phyloP scores from a whole-genome alignment of 2,113 vertebrate genomes.

The Herpetotheres cachinnans region DNA sequence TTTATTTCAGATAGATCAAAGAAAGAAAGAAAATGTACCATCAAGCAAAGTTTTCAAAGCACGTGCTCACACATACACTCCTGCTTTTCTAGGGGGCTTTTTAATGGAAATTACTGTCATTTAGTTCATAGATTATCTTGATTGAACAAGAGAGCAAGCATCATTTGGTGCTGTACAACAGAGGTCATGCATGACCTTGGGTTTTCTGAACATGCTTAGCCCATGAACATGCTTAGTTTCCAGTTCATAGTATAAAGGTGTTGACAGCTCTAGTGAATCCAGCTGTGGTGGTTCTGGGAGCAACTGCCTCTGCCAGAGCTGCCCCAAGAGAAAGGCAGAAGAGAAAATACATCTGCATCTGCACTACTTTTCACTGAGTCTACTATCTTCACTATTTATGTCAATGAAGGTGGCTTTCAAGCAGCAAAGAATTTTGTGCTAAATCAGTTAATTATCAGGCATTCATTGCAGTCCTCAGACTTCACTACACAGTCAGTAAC shows the following conservation, averaged over 20 bases:
- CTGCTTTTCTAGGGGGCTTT: conserved; percentile 11
- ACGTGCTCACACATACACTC: not conserved
- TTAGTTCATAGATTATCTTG: conserved; percentile 34
- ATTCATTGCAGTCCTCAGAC: not conserved
- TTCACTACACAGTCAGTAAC: not conserved
- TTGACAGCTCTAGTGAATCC: not conserved
- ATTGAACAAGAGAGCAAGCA: conserved; percentile 21
- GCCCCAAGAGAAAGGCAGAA: not conserved
- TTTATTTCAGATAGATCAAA: conserved; percentile 71
- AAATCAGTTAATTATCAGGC: not conserved
- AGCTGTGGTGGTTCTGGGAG: not conserved
- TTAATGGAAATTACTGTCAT: conserved; percentile 61
- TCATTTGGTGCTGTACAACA: conserved; percentile 23
- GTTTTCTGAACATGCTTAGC: not conserved
- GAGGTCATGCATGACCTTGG: not conserved
- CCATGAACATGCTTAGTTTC: not conserved
- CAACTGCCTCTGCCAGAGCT: not conserved
- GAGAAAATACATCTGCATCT: not conserved
- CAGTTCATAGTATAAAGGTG: not conserved
- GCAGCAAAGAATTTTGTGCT: not conserved
- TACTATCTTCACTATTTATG: not conserved
- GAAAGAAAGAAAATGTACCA: conserved; percentile 49
- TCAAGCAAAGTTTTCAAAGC: conserved; percentile 68
- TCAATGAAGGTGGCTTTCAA: not conserved
- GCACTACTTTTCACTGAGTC: not conserved